Conservation (phyloP, 2,888 invertebrate genomes). For the Himalopsyche anomala region DNA sequence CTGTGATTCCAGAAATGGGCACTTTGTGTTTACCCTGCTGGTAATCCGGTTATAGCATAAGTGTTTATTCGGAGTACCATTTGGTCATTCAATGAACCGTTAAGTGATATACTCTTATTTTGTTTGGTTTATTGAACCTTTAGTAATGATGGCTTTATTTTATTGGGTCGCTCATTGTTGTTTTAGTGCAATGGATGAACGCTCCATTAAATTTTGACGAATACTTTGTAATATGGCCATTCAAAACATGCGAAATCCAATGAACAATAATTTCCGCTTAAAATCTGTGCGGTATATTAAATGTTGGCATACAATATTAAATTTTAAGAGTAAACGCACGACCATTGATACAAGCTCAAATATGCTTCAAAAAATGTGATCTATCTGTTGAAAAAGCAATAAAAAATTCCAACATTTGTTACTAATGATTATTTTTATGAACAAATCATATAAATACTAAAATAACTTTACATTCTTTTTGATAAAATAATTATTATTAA, state of each 20-base stretch:
- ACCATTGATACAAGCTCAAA: too few relatives aligned
- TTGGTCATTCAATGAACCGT: background rate
- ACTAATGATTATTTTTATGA: too few relatives aligned
- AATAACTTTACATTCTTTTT: too few relatives aligned
- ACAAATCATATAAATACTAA: too few relatives aligned
- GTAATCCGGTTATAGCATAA: constrained; percentile 29
- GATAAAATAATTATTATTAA: too few relatives aligned
- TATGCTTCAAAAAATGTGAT: too few relatives aligned
- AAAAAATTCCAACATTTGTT: too few relatives aligned
- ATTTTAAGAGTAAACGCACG: too few relatives aligned
- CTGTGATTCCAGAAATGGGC: background rate
- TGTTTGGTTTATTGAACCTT: constrained; percentile 20
- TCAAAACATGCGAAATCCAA: background rate
- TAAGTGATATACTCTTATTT: constrained; percentile 15
- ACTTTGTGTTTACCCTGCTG: constrained; percentile 12
- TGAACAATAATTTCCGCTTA: background rate
- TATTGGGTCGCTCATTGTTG: background rate
- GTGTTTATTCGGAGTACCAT: constrained; percentile 5
- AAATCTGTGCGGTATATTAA: too few relatives aligned
- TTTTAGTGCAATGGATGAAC: background rate
- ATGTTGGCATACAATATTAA: too few relatives aligned
- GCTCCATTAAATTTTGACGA: background rate
- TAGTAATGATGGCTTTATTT: constrained; percentile 19
- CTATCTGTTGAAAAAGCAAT: too few relatives aligned
- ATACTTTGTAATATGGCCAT: background rate